A percentile compares a stretch with the other conserved stretches of the same genome.
phyloP scores from a whole-genome alignment of 2,888 invertebrate species.

The Aspidiotus rigidus region DNA sequence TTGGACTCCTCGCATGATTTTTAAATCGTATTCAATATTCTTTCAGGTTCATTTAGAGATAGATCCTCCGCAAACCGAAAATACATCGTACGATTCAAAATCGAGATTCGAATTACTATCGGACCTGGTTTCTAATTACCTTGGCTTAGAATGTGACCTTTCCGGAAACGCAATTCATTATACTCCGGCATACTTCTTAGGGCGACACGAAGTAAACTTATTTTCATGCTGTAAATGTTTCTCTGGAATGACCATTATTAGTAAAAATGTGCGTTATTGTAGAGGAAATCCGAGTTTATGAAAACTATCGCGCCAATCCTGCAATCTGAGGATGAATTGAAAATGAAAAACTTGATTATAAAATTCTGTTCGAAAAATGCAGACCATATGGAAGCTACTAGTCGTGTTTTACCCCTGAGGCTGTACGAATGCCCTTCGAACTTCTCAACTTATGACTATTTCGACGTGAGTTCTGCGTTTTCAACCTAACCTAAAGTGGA shows the following conservation, averaged over 20 bases:
- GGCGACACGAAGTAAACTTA: conserved; percentile 63
- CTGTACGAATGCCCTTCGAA: conserved; percentile 73
- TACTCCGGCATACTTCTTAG: conserved; percentile 65
- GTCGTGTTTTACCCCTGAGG: conserved; percentile 58
- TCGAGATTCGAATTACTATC: conserved; percentile 69
- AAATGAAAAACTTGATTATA: conserved; percentile 52
- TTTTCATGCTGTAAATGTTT: background rate
- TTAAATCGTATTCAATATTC: conserved; percentile 27
- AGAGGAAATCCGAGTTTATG: conserved; percentile 64
- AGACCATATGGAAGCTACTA: conserved; percentile 47
- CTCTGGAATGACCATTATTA: background rate
- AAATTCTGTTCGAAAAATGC: conserved; percentile 64
- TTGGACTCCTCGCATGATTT: background rate
- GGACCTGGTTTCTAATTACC: conserved; percentile 61
- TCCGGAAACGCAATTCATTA: conserved; percentile 44
- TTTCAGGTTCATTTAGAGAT: conserved; percentile 70
- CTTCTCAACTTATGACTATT: conserved; percentile 76
- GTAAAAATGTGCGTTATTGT: conserved; percentile 25
- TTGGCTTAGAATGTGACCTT: conserved; percentile 55
- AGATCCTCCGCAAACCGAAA: conserved; percentile 58
- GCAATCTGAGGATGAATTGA: conserved; percentile 48
- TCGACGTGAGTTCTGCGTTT: conserved; percentile 51
- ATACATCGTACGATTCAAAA: conserved; percentile 53
- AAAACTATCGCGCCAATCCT: conserved; percentile 50
- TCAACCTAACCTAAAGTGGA: background rate